These are phyloP conservation scores for Eurytoma californica DNA, from an alignment of 2,888 invertebrate species.

Conservation along the genomic window DNA sequence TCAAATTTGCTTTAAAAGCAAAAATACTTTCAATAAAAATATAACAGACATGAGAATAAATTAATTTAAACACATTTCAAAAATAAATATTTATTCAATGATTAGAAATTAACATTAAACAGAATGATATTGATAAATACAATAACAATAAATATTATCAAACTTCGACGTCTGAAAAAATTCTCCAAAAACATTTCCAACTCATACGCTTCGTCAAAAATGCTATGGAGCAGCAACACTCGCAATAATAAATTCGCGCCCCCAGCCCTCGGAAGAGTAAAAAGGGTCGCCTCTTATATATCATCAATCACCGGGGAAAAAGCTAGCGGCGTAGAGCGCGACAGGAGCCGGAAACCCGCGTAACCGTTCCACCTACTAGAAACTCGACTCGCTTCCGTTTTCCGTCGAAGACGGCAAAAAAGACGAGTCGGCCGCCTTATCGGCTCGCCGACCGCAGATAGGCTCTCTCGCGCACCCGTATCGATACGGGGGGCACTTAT, in stretches of 20 bases:
- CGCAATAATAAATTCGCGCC: background rate
- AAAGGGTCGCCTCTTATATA: background rate
- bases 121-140: background rate
- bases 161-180: background rate
- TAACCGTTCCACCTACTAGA: slow-evolving; percentile 62
- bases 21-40: too few species aligned
- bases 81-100: slow-evolving; percentile 1
- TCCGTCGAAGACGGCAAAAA: background rate
- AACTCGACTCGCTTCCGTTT: slow-evolving; percentile 28
- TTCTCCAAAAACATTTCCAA: background rate
- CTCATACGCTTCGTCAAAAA: background rate
- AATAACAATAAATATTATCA: slow-evolving; percentile 2
- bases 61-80: background rate
- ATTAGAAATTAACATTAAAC: background rate
- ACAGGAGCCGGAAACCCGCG: slow-evolving; percentile 58
- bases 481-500: background rate
- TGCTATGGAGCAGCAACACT: background rate
- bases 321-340: background rate
- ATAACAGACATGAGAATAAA: too few species aligned
- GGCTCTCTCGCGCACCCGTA: background rate
- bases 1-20: too few species aligned
- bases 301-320: background rate
- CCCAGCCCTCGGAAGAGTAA: background rate
- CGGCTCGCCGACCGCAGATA: background rate
- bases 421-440: background rate